Conservation (phyloP, 2,113 vertebrate species). For the Chaetodon auriga region DNA sequence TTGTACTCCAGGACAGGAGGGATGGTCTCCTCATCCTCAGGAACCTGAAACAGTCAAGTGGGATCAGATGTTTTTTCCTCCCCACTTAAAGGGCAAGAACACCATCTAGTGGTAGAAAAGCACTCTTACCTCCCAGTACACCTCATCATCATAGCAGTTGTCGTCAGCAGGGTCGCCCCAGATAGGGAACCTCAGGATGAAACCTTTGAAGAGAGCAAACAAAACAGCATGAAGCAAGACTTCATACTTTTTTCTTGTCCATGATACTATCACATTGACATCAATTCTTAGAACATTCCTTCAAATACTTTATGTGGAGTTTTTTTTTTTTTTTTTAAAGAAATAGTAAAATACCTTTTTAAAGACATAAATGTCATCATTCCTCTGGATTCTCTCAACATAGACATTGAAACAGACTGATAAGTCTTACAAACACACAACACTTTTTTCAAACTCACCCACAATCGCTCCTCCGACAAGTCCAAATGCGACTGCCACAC, state of each 20-base stretch:
- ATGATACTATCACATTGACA: background rate
- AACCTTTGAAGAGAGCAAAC: slow-evolving; percentile 79
- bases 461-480: slow-evolving; percentile 89
- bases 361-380: background rate
- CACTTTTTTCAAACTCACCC: slow-evolving; percentile 84
- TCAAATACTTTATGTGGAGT: background rate
- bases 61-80: background rate
- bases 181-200: slow-evolving; percentile 90
- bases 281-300: no score
- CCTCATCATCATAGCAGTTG: slow-evolving; percentile 93
- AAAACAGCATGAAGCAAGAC: background rate
- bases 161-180: slow-evolving; percentile 93
- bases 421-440: background rate
- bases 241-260: background rate
- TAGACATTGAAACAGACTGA: background rate
- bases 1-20: slow-evolving; percentile 83
- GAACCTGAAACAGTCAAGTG: slow-evolving; percentile 81
- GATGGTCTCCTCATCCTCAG: slow-evolving; percentile 88
- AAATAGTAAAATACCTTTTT: background rate
- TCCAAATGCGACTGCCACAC: slow-evolving; percentile 91
- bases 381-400: background rate
- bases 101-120: slow-evolving; percentile 54
- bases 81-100: background rate
- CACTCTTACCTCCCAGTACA: slow-evolving; percentile 94
- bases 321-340: no score